Percentiles rank a stretch among this genome's conserved stretches.
Evolutionary conservation across 2,113 vertebrate genomes (phyloP).

Genomic region (Aix galericulata): DNA sequence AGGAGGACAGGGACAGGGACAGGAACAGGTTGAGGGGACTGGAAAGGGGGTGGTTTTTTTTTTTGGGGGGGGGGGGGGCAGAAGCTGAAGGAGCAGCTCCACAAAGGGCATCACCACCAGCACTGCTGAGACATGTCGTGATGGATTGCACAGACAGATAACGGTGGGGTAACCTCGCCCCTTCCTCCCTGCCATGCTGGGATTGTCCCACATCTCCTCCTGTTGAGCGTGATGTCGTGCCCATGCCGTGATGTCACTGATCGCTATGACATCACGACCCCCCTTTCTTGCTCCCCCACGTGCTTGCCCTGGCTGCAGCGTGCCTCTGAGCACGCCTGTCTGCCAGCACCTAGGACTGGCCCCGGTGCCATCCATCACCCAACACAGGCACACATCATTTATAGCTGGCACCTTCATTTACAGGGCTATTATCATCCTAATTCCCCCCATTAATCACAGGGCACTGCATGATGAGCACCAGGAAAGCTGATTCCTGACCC

Average conservation of each 20-base stretch:
- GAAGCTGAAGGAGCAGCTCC: background rate
- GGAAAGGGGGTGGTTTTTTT: too few species aligned
- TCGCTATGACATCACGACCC: accelerated
- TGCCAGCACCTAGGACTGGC: background rate
- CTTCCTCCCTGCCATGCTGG: background rate
- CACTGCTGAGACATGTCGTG: accelerated
- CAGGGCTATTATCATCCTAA: conserved; percentile 36
- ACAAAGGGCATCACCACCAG: accelerated
- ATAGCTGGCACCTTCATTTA: conserved; percentile 44
- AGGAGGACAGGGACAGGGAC: background rate
- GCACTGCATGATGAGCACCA: background rate
- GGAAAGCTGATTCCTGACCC: background rate
- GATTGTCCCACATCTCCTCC: background rate
- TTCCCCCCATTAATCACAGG: conserved; percentile 22
- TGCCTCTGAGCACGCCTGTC: background rate
- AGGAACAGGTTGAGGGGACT: too few species aligned
- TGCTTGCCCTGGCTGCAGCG: background rate
- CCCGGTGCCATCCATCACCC: conserved; percentile 21
- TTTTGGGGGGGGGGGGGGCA: too few species aligned
- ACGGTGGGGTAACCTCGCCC: accelerated
- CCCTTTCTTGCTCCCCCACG: too few species aligned
- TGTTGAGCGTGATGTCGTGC: background rate
- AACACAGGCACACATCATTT: background rate
- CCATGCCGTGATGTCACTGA: accelerated
- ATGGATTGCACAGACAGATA: accelerated